Percentiles rank a stretch among this genome's conserved stretches.
These are phyloP conservation scores for Lateolabrax maculatus DNA, from an alignment of 2,797 vertebrate species.

Conservation along the genomic window DNA sequence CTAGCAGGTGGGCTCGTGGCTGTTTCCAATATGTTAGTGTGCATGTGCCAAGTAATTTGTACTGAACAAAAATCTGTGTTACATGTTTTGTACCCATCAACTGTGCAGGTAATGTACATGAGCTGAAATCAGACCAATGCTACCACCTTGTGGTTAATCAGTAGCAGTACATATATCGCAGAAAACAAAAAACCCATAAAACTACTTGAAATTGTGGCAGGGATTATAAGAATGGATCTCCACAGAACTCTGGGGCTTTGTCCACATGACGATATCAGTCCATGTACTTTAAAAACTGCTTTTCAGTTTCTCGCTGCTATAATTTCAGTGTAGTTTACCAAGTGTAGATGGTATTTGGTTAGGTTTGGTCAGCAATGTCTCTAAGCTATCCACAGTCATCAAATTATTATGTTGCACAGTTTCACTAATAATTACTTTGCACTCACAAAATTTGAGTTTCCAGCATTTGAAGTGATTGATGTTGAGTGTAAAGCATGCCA, in stretches of 20 bases:
- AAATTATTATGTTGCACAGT: background rate
- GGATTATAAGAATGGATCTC: too few relatives aligned
- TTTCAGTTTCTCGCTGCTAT: background rate
- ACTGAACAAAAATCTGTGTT: too few relatives aligned
- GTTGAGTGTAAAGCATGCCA: background rate
- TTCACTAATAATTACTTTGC: background rate
- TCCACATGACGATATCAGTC: background rate
- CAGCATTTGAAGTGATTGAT: too few relatives aligned
- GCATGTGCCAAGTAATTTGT: background rate
- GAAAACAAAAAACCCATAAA: background rate
- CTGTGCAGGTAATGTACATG: too few relatives aligned
- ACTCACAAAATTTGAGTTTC: background rate
- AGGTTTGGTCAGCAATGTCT: background rate
- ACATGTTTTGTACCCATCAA: too few relatives aligned
- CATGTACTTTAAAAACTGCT: background rate
- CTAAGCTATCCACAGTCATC: background rate
- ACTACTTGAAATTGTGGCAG: background rate
- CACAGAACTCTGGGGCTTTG: background rate
- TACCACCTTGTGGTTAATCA: slow-evolving; percentile 60
- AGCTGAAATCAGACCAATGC: too few relatives aligned
- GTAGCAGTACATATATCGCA: background rate
- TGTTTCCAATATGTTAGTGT: background rate
- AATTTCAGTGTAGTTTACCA: background rate
- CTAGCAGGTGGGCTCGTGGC: background rate
- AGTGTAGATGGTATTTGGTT: background rate